phyloP scores from a whole-genome alignment of 2,113 vertebrate species.

The Seriola aureovittata region DNA sequence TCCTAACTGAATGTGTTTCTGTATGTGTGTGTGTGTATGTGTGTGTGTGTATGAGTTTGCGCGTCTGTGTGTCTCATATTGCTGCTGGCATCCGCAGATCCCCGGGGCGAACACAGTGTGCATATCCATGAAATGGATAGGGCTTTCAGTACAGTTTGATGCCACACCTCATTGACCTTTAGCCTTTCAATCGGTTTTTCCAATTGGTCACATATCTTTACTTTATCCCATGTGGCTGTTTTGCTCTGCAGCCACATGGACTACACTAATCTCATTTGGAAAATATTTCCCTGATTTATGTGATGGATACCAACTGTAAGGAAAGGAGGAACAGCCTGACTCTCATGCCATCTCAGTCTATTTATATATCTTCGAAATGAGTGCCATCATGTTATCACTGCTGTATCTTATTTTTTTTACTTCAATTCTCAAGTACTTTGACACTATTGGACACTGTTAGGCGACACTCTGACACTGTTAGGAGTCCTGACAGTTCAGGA shows the following conservation, averaged over 20 bases:
- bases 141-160: conserved; percentile 70
- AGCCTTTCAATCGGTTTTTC: conserved; percentile 74
- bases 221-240: conserved; percentile 37
- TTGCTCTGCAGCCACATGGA: conserved; percentile 17
- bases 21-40: conserved; percentile 8
- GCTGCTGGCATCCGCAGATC: conserved; percentile 64
- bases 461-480: background rate
- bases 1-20: conserved; percentile 15
- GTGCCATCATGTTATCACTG: background rate
- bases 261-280: conserved; percentile 49
- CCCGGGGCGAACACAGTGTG: conserved; percentile 48
- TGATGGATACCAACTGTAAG: conserved; percentile 26
- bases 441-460: conserved; percentile 1
- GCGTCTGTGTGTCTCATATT: conserved; percentile 68
- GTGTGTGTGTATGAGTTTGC: background rate
- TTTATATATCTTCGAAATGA: conserved; percentile 17
- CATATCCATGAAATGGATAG: conserved; percentile 73
- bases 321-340: conserved; percentile 4
- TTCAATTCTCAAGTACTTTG: background rate
- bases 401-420: conserved; percentile 1
- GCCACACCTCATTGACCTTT: conserved; percentile 78
- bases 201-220: conserved; percentile 76
- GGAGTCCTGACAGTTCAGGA: background rate
- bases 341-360: background rate
- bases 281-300: conserved; percentile 46